Evolutionary conservation across 2,113 vertebrate genomes (phyloP).

Genomic region (Pogona vitticeps): DNA sequence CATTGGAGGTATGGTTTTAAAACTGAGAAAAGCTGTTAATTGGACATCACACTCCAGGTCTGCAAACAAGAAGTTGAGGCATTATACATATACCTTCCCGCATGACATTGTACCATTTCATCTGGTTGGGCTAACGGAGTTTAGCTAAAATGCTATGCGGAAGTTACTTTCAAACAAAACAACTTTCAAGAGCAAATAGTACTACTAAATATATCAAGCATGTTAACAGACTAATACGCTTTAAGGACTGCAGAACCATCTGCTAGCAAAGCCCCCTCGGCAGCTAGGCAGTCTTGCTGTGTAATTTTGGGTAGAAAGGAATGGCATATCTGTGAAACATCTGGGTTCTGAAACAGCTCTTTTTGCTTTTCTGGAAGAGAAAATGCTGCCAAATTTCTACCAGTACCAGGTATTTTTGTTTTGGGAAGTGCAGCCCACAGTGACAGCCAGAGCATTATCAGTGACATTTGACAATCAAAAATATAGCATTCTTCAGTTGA

Average conservation of each 20-base stretch:
- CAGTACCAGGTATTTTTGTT: accelerated
- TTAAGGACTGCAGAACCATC: neutral
- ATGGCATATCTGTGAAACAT: neutral
- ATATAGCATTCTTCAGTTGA: accelerated
- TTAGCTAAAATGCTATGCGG: neutral
- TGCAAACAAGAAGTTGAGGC: no score
- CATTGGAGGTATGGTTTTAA: no score
- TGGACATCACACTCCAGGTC: no score
- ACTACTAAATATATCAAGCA: no score
- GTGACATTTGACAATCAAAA: accelerated
- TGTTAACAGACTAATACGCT: no score
- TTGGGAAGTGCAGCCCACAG: accelerated
- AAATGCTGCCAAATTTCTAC: neutral
- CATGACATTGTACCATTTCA: neutral
- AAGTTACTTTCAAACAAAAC: neutral
- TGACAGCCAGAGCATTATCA: accelerated
- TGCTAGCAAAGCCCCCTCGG: neutral
- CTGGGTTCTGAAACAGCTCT: neutral
- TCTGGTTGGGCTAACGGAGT: neutral
- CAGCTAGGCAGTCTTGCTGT: neutral
- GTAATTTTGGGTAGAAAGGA: constrained; percentile 10
- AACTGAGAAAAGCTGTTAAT: no score
- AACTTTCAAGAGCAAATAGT: neutral
- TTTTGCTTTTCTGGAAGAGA: neutral
- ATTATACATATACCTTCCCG: no score